Evolutionary conservation across 2,888 invertebrate genomes (phyloP), one percentile per base, ranked within the genome.

Genomic region (Apamea epomidion): DNA sequence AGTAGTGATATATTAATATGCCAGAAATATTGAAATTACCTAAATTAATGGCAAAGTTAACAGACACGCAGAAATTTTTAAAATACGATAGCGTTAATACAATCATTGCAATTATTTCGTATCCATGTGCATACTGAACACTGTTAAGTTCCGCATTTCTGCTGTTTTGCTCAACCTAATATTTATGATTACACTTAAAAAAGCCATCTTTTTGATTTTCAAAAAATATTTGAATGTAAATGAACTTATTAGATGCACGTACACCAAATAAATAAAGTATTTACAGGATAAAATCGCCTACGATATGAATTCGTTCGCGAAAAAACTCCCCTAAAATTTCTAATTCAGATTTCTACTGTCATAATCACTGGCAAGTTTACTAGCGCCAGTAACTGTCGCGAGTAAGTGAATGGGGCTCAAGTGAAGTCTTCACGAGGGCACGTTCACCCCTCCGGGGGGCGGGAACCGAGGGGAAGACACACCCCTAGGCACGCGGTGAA

Each of bases 401-500:
- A 54, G 58, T 78, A 62, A 87, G 80, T 88, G 88, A 96, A 95
- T 92, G 93, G 86, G 88, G 93, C 95, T 93, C 91, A 84, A 92
- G 91, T 90, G 86, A 91, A 94, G 93, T 92, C 91, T 91, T 89
- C 88, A 92, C 92, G 92, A 94, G 95, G 90, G 90, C 88, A 85
- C 90, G 86, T 88, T 91, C 91, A 92, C 92, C 93, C 93, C 94
- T 94, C 93, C 82, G 85, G 86, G 88, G 92, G 93, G 93, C 93
- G 95, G 94, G 90, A 90, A 91, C 92, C 88, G 93, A 90, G 93
- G 94, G 94, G 93, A 94, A 93, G 95, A 95, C 96, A 96, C 96
- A 96, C 97, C 96, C 97, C 95, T 93, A 86, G 92, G 87, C 93
- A 92, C 93, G 91, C 92, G 85, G 93, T 94, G 86, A 80, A 81